Evolutionary conservation across 2,113 vertebrate species (phyloP).

Genomic region (Atractosteus spatula): DNA sequence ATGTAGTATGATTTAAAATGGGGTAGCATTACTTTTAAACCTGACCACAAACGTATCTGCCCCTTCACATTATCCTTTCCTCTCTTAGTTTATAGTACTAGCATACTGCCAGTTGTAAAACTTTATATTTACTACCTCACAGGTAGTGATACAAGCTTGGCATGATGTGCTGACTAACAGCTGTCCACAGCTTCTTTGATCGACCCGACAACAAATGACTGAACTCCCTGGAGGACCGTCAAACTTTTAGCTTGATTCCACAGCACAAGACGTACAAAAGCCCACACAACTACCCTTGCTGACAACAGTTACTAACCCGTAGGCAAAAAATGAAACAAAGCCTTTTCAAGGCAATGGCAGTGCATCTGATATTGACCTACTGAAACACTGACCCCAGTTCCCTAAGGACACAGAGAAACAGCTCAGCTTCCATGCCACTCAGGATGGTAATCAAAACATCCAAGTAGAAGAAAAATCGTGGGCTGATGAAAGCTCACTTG

Average conservation of each 20-base stretch:
- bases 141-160: conserved; percentile 9
- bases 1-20: too few relatives aligned
- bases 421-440: not conserved
- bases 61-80: conserved; percentile 1
- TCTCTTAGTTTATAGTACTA: not conserved
- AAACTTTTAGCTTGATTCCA: conserved; percentile 2
- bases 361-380: conserved; percentile 14
- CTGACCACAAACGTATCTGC: too few relatives aligned
- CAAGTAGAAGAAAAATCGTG: not conserved
- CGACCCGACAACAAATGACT: not conserved
- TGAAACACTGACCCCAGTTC: conserved; percentile 22
- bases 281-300: conserved; percentile 1
- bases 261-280: conserved; percentile 8
- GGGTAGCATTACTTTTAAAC: too few relatives aligned
- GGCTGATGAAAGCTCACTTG: not conserved
- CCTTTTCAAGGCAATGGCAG: conserved; percentile 9
- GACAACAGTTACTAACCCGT: not conserved
- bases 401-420: not conserved
- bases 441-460: not conserved
- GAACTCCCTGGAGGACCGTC: conserved; percentile 15
- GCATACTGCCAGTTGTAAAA: conserved; percentile 10
- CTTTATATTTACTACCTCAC: conserved; percentile 1
- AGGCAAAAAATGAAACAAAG: conserved; percentile 4
- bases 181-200: conserved; percentile 13
- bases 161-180: conserved; percentile 11